A percentile compares a stretch with the other conserved stretches of the same genome.
Conservation (phyloP, 2,797 vertebrate genomes). For the Dipus sagitta region DNA sequence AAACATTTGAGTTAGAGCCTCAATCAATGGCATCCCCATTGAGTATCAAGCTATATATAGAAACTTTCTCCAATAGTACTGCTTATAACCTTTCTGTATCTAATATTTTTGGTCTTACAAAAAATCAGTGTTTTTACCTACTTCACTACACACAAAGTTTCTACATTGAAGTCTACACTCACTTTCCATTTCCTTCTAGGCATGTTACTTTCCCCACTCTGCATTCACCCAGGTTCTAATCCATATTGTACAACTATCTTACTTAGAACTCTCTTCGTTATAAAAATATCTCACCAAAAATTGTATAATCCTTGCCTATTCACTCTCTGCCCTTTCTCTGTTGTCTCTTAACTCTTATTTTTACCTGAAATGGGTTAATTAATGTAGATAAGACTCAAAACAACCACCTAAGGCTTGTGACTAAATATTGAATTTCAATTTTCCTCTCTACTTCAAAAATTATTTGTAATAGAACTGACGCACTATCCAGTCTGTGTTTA, state of each 20-base stretch:
- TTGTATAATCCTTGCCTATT: not conserved
- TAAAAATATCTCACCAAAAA: not conserved
- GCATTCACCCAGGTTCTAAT: not conserved
- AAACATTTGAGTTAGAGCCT: not conserved
- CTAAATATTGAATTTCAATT: constrained; percentile 53
- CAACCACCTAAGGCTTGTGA: not conserved
- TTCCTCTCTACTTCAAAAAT: constrained; percentile 11
- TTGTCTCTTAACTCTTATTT: not conserved
- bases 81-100: no score
- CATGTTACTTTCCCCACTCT: not conserved
- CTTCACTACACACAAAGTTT: not conserved
- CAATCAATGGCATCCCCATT: not conserved
- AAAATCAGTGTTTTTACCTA: not conserved
- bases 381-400: not conserved
- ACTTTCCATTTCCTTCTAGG: not conserved
- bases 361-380: not conserved
- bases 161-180: not conserved
- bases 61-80: no score
- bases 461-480: not conserved
- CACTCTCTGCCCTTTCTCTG: not conserved
- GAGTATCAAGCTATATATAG: not conserved
- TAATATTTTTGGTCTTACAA: not conserved
- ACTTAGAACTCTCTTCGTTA: not conserved
- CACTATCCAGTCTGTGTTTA: constrained; percentile 33
- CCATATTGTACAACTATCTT: not conserved